These are phyloP conservation scores for Scaptomyza cyrtandrae DNA, from an alignment of 2,888 invertebrate genomes.

Conservation along the genomic window DNA sequence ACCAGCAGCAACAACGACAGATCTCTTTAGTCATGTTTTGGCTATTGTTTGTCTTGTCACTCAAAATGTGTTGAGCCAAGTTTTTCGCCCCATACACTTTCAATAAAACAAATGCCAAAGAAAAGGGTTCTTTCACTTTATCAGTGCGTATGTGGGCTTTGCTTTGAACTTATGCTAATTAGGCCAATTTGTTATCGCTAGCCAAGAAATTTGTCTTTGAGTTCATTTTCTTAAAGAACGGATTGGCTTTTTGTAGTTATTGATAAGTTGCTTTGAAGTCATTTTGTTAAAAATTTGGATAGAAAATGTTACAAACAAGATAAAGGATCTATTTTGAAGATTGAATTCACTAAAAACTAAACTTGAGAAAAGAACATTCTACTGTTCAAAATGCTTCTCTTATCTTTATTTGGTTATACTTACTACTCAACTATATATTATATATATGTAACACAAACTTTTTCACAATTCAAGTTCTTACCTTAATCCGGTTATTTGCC, in stretches of 20 bases:
- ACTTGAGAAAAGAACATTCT: not conserved
- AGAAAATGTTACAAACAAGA: no score
- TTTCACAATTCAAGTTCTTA: not conserved
- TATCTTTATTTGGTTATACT: no score
- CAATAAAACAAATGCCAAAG: slow-evolving; percentile 50
- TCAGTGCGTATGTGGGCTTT: slow-evolving; percentile 29
- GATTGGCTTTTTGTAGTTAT: not conserved
- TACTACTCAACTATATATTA: not conserved
- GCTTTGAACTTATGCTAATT: slow-evolving; percentile 49
- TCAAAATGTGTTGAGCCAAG: slow-evolving; percentile 54
- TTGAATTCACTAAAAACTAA: not conserved
- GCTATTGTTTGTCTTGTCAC: slow-evolving; percentile 72
- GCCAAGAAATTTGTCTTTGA: slow-evolving; percentile 12
- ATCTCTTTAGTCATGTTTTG: slow-evolving; percentile 35
- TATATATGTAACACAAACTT: not conserved
- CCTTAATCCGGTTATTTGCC: no score
- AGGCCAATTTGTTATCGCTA: slow-evolving; percentile 20
- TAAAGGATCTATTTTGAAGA: no score
- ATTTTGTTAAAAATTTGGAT: not conserved
- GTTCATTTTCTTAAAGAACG: not conserved
- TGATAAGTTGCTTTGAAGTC: slow-evolving; percentile 1
- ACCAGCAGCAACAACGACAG: slow-evolving; percentile 40
- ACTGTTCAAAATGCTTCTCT: no score
- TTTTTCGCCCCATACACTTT: slow-evolving; percentile 56
- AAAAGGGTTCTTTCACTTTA: slow-evolving; percentile 44